These are phyloP conservation scores for Caenorhabditis wallacei DNA, from an alignment of 2,888 invertebrate species.

Conservation along the genomic window DNA sequence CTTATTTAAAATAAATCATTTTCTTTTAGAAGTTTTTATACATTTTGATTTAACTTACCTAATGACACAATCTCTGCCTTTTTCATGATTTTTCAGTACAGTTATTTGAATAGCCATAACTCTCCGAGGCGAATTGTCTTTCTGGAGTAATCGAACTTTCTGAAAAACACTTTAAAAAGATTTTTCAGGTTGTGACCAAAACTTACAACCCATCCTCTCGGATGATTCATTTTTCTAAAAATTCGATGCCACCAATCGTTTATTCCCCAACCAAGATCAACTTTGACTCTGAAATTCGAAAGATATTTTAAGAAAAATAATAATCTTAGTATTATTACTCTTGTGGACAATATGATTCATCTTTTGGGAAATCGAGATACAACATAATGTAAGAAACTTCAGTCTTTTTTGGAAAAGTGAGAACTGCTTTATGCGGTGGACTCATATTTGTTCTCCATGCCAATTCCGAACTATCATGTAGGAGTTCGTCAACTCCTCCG, in stretches of 20 bases:
- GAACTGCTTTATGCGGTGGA: conserved; percentile 11
- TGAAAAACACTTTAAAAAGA: background rate
- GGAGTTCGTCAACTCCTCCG: conserved; percentile 23
- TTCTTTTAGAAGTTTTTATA: no score
- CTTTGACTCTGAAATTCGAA: conserved; percentile 20
- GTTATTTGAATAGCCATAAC: conserved; percentile 32
- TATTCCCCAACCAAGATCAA: conserved; percentile 25
- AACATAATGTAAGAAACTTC: conserved; percentile 26
- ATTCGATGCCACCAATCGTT: conserved; percentile 12
- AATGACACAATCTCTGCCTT: conserved; percentile 38
- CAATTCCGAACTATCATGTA: conserved; percentile 28
- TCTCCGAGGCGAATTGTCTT: background rate
- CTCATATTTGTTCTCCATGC: conserved; percentile 31
- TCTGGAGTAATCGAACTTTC: conserved; percentile 20
- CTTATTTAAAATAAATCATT: no score
- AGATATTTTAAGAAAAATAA: background rate
- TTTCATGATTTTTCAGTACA: conserved; percentile 28
- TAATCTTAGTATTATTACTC: conserved; percentile 2
- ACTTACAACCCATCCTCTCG: conserved; percentile 33
- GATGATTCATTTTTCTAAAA: background rate
- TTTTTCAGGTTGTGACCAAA: background rate
- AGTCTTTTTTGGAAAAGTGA: conserved; percentile 15
- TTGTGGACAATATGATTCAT: conserved; percentile 38
- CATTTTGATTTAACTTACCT: no score
- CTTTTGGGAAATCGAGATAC: conserved; percentile 15